Percentiles rank a stretch among this genome's conserved stretches.
Evolutionary conservation across 1,140 invertebrate species (phyloP).

Genomic region (Phocides pigmalion): DNA sequence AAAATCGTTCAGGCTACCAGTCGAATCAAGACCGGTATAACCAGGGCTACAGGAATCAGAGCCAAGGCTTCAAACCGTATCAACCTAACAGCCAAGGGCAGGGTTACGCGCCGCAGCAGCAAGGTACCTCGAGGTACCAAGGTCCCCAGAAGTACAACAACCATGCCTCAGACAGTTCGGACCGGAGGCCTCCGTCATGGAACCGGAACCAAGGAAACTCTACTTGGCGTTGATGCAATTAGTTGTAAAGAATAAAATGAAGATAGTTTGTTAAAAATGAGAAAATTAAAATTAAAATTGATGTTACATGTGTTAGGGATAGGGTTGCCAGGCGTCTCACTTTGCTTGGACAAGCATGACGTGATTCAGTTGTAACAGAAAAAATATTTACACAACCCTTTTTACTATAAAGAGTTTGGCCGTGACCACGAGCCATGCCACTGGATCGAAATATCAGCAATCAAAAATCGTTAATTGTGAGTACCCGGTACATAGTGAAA

Average conservation of each 20-base stretch:
- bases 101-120: slow-evolving; percentile 19
- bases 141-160: slow-evolving; percentile 14
- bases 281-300: too few species aligned
- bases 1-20: slow-evolving; percentile 35
- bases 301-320: background rate
- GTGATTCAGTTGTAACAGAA: too few species aligned
- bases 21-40: slow-evolving; percentile 42
- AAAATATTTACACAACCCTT: too few species aligned
- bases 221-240: slow-evolving; percentile 43
- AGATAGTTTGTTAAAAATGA: background rate
- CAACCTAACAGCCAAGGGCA: slow-evolving; percentile 36
- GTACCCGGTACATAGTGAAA: too few species aligned
- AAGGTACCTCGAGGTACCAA: slow-evolving; percentile 24
- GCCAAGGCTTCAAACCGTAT: slow-evolving; percentile 9
- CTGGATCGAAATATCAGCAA: too few species aligned
- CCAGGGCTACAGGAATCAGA: slow-evolving; percentile 37
- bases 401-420: too few species aligned
- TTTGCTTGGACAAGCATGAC: too few species aligned
- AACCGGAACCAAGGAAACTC: slow-evolving; percentile 43
- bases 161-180: slow-evolving; percentile 22
- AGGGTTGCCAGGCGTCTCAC: background rate
- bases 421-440: too few species aligned
- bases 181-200: slow-evolving; percentile 9
- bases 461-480: too few species aligned
- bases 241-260: background rate